phyloP scores from a whole-genome alignment of 2,888 invertebrate species.

The Acleris holmiana region DNA sequence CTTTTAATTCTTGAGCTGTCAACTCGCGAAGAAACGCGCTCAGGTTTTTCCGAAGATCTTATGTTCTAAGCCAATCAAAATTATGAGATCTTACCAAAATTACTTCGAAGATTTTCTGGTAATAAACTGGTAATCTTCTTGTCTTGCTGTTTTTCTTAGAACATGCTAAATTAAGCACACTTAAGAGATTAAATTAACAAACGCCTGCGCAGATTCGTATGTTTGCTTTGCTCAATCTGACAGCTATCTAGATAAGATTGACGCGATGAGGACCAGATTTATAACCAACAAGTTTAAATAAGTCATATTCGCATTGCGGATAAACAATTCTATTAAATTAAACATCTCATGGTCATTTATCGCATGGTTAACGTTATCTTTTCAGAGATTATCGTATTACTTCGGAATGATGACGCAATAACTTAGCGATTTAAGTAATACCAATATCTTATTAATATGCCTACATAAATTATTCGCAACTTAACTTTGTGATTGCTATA shows the following conservation, averaged over 20 bases:
- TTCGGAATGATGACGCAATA: conserved; percentile 7
- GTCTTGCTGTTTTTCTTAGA: conserved; percentile 14
- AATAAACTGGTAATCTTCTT: conserved; percentile 23
- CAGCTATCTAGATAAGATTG: conserved; percentile 32
- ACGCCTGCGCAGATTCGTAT: conserved; percentile 26
- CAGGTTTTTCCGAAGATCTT: conserved; percentile 55
- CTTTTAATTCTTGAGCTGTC: conserved; percentile 83
- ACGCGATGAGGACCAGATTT: conserved; percentile 12
- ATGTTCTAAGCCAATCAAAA: conserved; percentile 13
- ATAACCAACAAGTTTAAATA: not conserved
- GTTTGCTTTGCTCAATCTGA: conserved; percentile 35
- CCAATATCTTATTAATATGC: conserved; percentile 10
- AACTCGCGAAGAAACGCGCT: conserved; percentile 52
- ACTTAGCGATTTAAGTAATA: not conserved
- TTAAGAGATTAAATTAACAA: conserved; percentile 34
- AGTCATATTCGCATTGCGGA: conserved; percentile 12
- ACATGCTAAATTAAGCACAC: conserved; percentile 25
- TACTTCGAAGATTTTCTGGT: conserved; percentile 1
- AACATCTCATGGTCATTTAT: not conserved
- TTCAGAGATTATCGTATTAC: too few species aligned
- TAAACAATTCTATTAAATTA: not conserved
- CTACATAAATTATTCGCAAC: conserved; percentile 14
- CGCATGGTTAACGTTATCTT: too few species aligned
- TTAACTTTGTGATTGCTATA: conserved; percentile 17
- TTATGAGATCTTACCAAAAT: conserved; percentile 11